Base-by-base conservation (phyloP, 2,797 vertebrate species). In the Anguilla marmorata region DNA sequence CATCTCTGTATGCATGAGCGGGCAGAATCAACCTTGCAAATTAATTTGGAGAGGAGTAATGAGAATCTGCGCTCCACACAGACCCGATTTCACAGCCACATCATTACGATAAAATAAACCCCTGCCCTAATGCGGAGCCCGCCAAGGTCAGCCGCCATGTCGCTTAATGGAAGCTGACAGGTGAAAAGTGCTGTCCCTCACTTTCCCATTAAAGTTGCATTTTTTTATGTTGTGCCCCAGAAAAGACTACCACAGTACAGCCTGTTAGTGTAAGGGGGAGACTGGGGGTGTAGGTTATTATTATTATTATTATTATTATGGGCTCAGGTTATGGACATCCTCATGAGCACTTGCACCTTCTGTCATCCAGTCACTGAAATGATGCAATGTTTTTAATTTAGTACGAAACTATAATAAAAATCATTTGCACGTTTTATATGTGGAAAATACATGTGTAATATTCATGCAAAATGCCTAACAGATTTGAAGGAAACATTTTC, bases 111-210 rank as follows among this genome's bases (percentile, higher is more conserved):
- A 89, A 87, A 87, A 89, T 89, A 89, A 87, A 83, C 80, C 87
- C 87, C 87, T 88, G 89, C 83, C 88, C 86, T 92, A 91, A 92
- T 92, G 88, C 87, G 93, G 93, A 94, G 95, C 94, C 93, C 90
- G 93, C 90, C 96, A 97, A 96, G 96, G 96, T 96, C 96, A 96
- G 91, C 92, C 87, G 87, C 91, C 90, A 56, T 87, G 91, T 91
- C 91, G 90, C 93, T 94, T 96, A 96, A 97, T 96, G 93, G 94
- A 92, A 96, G 95, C 93, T 96, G 96, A 96, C 96, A 96, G 94
- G 95, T 96, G 94, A 95, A 95, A 95, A 94, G 92, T 94, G 92
- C 90, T 89, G 89, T 92, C 91, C 89, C 92, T 93, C 92, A 96
- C 94, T 93, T 93, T 92, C 88, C 91, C 93, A 95, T 95, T 95